Percentiles rank a stretch among this genome's conserved stretches.
phyloP scores from a whole-genome alignment of 2,888 invertebrate species.

The Clivina fossor region DNA sequence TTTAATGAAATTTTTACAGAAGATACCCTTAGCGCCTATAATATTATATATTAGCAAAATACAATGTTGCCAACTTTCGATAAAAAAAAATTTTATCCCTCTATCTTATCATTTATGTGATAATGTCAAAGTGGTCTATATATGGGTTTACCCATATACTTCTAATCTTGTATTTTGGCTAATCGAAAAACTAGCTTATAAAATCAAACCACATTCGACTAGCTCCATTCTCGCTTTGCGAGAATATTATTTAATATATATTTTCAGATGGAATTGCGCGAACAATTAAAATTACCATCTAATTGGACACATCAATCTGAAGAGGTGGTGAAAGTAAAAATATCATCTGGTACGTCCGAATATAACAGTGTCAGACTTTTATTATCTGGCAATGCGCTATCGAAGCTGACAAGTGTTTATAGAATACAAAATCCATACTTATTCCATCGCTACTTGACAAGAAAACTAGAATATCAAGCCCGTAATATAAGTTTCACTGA shows the following conservation, averaged over 20 bases:
- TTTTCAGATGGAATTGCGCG: constrained; percentile 7
- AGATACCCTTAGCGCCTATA: too few species aligned
- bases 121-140: too few species aligned
- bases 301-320: constrained; percentile 5
- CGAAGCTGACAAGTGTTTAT: constrained; percentile 35
- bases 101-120: too few species aligned
- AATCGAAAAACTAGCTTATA: too few species aligned
- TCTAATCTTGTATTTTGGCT: too few species aligned
- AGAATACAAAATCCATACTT: constrained; percentile 44
- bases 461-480: constrained; percentile 42
- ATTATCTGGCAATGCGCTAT: not conserved
- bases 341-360: not conserved
- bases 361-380: not conserved
- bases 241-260: not conserved
- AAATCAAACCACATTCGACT: too few species aligned
- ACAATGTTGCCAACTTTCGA: too few species aligned
- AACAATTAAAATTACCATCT: not conserved
- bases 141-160: too few species aligned
- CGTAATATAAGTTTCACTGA: constrained; percentile 34
- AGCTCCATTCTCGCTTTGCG: too few species aligned
- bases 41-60: too few species aligned
- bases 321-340: constrained; percentile 18
- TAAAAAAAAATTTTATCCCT: too few species aligned
- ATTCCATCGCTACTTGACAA: constrained; percentile 43
- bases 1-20: too few species aligned